Percentiles rank a stretch among this genome's conserved stretches.
These are phyloP conservation scores for Pantelozetes paolii DNA, from an alignment of 2,888 invertebrate species.

Conservation along the genomic window DNA sequence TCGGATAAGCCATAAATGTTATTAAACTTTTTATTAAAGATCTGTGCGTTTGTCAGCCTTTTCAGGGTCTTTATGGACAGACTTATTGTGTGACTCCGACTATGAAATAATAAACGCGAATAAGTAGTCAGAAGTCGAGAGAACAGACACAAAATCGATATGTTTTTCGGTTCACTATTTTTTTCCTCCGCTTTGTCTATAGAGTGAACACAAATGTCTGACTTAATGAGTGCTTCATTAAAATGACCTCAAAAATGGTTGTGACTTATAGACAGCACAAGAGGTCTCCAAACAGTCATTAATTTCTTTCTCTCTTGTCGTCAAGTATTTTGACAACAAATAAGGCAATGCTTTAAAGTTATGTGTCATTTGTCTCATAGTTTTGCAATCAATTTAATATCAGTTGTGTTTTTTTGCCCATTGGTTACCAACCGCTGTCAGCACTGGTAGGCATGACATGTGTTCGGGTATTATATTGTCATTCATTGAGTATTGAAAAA, in stretches of 20 bases:
- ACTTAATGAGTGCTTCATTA: conserved; percentile 19
- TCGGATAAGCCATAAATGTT: conserved; percentile 21
- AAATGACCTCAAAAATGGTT: conserved; percentile 17
- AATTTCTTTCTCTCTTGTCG: background rate
- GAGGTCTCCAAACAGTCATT: conserved; percentile 2
- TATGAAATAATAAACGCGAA: conserved; percentile 13
- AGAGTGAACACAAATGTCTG: background rate
- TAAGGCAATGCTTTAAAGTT: background rate
- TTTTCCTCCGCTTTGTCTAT: background rate
- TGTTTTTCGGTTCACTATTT: background rate
- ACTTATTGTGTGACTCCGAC: conserved; percentile 8
- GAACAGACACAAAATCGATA: conserved; percentile 25
- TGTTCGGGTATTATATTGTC: conserved; percentile 2
- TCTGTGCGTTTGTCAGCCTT: conserved; percentile 16
- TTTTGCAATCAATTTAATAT: conserved; percentile 9
- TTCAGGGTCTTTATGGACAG: conserved; percentile 15
- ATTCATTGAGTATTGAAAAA: conserved; percentile 14
- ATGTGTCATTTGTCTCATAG: background rate
- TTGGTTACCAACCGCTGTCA: conserved; percentile 16
- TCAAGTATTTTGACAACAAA: background rate
- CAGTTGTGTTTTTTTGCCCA: conserved; percentile 11
- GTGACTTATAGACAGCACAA: background rate
- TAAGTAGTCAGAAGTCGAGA: background rate
- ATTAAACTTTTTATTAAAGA: conserved; percentile 26
- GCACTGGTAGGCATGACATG: conserved; percentile 19